Base-by-base conservation (phyloP, 1,140 invertebrate genomes). In the Thalassaphorura encarpata region DNA sequence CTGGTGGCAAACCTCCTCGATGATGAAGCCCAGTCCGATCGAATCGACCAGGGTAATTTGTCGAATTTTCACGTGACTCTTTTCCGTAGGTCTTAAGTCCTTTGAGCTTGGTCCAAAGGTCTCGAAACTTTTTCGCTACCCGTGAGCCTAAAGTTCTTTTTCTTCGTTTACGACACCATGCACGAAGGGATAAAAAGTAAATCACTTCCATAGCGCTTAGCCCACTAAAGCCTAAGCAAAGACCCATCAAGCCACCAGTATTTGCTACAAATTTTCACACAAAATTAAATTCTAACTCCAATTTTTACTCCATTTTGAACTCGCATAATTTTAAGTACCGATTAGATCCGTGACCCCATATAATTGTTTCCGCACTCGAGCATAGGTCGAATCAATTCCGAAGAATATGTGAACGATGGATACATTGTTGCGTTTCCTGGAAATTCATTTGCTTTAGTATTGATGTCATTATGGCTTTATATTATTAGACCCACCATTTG, bases 211-310 rank as follows among this genome's bases (percentile, higher is more conserved):
- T 74, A 13, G 80, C 68, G 41, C 80, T 81, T 1, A 83, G 67
- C 57, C 82, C 75, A 1, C 80, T 82, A 66, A 83, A 80, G 1
- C 81, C 80, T 67, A 80, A 77, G 60, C 81, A 82, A 1, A 83
- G 71, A 1, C 81, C 80, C n/a, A 81, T 73, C 45, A 83, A 71
- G 54, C 81, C 80, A 3, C 81, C 81, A 59, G 78, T 80, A 61
- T 80, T 81, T 19, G 81, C 60, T 64, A 27, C 3, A 60, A 23
- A 29, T 24, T 42, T 11, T 21, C 11, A 41, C 41, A 19, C 6
- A 28, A 18, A 16, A n/a, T 36, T 11, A 36, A 11, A 36, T n/a
- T 11, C 11, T 36, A 11, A 11, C 11, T 11, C 11, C 11, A 11
- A n/a, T 11, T 11, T 36, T 11, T 36, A 36, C 33, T 11, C 33